These are phyloP conservation scores for Phocoena phocoena DNA, from an alignment of 2,113 vertebrate genomes.

Conservation along the genomic window DNA sequence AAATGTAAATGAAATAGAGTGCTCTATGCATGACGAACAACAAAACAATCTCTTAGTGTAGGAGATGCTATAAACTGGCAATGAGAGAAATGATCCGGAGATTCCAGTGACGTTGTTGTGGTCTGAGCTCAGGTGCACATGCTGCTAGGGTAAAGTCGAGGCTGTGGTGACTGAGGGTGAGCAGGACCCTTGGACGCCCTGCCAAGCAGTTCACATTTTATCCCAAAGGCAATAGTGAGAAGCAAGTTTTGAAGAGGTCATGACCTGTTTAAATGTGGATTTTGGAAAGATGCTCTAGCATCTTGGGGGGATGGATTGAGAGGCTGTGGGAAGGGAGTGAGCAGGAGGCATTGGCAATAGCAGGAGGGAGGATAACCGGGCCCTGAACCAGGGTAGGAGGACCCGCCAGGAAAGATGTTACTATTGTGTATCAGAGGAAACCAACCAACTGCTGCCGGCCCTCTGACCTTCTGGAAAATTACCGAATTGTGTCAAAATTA, in stretches of 20 bases:
- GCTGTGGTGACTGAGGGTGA: fast-evolving
- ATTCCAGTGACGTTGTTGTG: background rate
- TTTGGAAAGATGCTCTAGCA: background rate
- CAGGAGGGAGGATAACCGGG: background rate
- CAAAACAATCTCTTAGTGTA: background rate
- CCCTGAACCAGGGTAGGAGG: background rate
- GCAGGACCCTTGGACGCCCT: fast-evolving
- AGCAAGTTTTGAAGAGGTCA: background rate
- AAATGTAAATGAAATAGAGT: background rate
- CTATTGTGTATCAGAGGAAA: constrained; percentile 10
- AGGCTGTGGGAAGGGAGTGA: background rate
- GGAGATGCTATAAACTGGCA: background rate
- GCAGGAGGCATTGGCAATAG: background rate
- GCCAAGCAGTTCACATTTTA: background rate
- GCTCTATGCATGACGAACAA: fast-evolving
- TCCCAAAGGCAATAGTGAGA: background rate
- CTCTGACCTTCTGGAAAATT: constrained; percentile 71
- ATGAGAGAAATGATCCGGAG: background rate
- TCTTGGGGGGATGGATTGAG: fast-evolving
- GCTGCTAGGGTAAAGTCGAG: background rate
- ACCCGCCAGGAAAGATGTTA: background rate
- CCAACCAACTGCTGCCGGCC: constrained; percentile 38
- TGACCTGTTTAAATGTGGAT: background rate
- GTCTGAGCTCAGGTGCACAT: background rate
- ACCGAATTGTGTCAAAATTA: constrained; percentile 49